These are phyloP conservation scores for Nicator chloris DNA, from an alignment of 2,113 vertebrate genomes.

Conservation along the genomic window DNA sequence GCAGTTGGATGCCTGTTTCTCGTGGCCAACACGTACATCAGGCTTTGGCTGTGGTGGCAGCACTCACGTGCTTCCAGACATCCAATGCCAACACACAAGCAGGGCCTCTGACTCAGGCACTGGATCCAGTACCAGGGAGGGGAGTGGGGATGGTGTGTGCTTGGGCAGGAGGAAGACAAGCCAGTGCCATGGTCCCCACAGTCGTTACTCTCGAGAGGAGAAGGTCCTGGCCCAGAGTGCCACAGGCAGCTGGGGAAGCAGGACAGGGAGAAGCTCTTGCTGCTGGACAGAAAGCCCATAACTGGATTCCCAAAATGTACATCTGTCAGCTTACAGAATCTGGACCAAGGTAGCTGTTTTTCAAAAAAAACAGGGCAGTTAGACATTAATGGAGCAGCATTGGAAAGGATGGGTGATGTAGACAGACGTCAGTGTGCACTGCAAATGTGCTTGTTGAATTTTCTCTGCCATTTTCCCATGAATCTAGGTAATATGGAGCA, in stretches of 20 bases:
- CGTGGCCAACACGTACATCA: rapidly evolving
- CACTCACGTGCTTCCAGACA: rapidly evolving
- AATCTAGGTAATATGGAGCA: background rate
- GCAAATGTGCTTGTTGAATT: background rate
- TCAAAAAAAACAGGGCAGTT: background rate
- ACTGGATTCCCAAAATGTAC: background rate
- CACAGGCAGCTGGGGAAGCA: rapidly evolving
- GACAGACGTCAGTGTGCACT: rapidly evolving
- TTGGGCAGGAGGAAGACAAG: background rate
- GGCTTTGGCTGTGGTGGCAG: background rate
- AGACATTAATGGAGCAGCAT: background rate
- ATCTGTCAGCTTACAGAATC: background rate
- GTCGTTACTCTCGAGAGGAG: rapidly evolving
- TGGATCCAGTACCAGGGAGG: background rate
- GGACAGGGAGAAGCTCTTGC: background rate
- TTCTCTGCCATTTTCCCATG: background rate
- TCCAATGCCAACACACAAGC: background rate
- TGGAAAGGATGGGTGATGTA: background rate
- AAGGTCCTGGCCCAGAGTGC: background rate
- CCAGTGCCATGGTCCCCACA: background rate
- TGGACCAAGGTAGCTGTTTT: background rate
- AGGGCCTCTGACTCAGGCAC: background rate
- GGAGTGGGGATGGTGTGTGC: background rate
- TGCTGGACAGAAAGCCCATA: background rate
- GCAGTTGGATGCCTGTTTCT: background rate